phyloP scores from a whole-genome alignment of 1,140 invertebrate genomes.

The Achatina immaculata region DNA sequence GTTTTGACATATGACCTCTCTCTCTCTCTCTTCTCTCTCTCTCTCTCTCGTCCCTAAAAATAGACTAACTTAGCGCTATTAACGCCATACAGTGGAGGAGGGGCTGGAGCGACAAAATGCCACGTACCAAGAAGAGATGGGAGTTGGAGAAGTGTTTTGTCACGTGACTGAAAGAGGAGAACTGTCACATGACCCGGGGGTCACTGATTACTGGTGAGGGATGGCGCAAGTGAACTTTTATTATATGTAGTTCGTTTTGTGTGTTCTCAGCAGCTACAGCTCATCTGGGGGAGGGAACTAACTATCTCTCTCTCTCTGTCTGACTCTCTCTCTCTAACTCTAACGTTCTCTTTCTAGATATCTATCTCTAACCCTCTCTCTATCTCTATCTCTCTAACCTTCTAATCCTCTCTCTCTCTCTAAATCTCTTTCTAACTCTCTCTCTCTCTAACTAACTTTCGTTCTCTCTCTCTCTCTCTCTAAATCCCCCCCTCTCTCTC shows the following conservation, averaged over 20 bases:
- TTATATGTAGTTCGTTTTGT: neutral
- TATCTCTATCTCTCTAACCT: neutral
- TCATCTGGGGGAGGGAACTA: neutral
- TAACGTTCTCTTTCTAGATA: neutral
- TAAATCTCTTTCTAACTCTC: neutral
- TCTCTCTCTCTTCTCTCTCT: too few species aligned
- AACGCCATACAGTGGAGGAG: too few species aligned
- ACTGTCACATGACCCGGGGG: too few species aligned
- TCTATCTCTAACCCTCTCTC: neutral
- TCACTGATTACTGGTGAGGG: too few species aligned
- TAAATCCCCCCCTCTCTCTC: conserved; percentile 1
- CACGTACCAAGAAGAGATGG: too few species aligned
- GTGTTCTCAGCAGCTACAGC: neutral
- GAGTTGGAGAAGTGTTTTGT: too few species aligned
- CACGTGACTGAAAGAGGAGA: too few species aligned
- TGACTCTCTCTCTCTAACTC: conserved; percentile 1
- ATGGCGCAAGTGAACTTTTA: too few species aligned
- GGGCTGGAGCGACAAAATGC: too few species aligned
- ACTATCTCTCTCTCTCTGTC: neutral
- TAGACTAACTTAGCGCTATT: too few species aligned
- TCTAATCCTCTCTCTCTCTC: conserved; percentile 7
- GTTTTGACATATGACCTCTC: too few species aligned
- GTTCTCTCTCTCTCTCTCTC: conserved; percentile 3
- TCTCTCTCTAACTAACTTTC: neutral
- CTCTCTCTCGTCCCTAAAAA: too few species aligned